Evolutionary conservation across 2,888 invertebrate genomes (phyloP).

Genomic region (Drosophila colorata): DNA sequence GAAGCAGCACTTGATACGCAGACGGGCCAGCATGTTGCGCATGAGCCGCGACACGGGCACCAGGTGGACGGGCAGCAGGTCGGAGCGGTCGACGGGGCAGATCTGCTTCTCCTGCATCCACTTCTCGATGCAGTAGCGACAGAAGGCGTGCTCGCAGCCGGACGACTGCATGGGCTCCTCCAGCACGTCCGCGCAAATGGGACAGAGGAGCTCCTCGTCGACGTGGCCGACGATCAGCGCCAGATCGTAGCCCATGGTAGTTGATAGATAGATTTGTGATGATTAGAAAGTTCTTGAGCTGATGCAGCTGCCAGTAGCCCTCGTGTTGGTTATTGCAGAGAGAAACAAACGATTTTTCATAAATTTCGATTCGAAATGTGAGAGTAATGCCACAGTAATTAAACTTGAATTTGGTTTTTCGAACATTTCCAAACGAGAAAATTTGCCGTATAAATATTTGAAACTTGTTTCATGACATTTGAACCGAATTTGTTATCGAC

Average conservation of each 20-base stretch:
- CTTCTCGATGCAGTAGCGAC: constrained; percentile 61
- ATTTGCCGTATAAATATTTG: neutral
- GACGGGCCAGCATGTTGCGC: constrained; percentile 64
- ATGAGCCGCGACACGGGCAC: constrained; percentile 58
- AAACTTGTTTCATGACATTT: neutral
- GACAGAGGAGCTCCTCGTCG: constrained; percentile 67
- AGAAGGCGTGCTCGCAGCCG: constrained; percentile 62
- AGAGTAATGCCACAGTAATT: constrained; percentile 23
- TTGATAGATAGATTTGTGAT: no score
- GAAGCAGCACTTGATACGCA: constrained; percentile 59
- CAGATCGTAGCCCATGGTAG: constrained; percentile 61
- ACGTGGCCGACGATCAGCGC: constrained; percentile 55
- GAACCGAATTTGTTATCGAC: neutral
- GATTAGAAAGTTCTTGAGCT: neutral
- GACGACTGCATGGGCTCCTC: constrained; percentile 65
- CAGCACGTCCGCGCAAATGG: constrained; percentile 64
- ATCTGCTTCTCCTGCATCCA: constrained; percentile 60
- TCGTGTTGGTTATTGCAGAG: constrained; percentile 26
- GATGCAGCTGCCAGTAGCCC: constrained; percentile 11
- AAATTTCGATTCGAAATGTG: constrained; percentile 62
- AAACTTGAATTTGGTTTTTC: neutral
- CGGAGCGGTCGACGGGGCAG: constrained; percentile 64
- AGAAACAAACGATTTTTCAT: constrained; percentile 24
- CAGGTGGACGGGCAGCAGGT: constrained; percentile 38
- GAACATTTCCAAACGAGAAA: neutral